These are phyloP conservation scores for Oligia strigilis DNA, from an alignment of 2,888 invertebrate genomes.

Conservation along the genomic window DNA sequence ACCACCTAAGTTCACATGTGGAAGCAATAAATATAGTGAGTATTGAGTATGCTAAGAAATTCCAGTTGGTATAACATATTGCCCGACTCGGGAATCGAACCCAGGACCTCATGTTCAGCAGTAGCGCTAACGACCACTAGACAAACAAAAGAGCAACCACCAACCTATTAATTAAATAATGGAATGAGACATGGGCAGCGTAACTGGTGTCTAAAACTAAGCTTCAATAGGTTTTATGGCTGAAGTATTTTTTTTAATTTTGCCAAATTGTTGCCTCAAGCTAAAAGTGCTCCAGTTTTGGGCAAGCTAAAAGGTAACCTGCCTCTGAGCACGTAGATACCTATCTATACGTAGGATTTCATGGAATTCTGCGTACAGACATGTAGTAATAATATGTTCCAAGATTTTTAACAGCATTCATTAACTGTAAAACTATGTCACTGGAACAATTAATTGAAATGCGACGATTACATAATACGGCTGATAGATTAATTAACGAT, in stretches of 20 bases:
- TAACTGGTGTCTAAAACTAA: neutral
- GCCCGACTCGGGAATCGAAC: neutral
- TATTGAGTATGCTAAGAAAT: neutral
- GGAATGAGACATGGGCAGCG: neutral
- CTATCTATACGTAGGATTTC: neutral
- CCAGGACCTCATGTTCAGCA: neutral
- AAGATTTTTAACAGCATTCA: slow-evolving; percentile 19
- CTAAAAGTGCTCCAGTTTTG: slow-evolving; percentile 4
- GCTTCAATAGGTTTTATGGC: neutral
- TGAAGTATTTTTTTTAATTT: neutral
- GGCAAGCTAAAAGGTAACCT: neutral
- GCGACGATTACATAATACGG: slow-evolving; percentile 35
- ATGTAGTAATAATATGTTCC: neutral
- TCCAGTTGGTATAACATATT: neutral
- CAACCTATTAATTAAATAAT: too few relatives aligned
- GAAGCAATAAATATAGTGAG: too few relatives aligned
- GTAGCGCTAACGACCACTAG: neutral
- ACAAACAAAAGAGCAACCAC: too few relatives aligned
- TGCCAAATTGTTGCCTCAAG: slow-evolving; percentile 10
- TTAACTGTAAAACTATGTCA: slow-evolving; percentile 37
- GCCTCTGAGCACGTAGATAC: neutral
- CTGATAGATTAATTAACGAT: slow-evolving; percentile 27
- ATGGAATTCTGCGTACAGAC: slow-evolving; percentile 14
- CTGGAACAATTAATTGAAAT: slow-evolving; percentile 37
- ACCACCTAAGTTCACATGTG: too few relatives aligned